Evolutionary conservation across 2,888 invertebrate genomes (phyloP), one percentile per base, ranked within the genome.

Genomic region (Drosophila yooni): DNA sequence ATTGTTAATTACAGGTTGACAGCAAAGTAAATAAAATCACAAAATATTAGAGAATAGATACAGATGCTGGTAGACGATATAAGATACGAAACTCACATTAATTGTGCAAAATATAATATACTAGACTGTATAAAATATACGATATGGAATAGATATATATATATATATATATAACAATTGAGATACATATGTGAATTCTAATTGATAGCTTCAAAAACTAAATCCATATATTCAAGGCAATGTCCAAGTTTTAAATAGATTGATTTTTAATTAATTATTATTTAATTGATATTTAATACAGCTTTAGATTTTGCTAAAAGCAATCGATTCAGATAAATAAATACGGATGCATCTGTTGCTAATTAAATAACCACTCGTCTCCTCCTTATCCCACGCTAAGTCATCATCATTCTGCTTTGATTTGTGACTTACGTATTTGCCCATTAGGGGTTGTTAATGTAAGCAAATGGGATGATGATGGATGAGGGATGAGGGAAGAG

Each of bases 401-500:
- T 51, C 60, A 25, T 21, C 52, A 33, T 38, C 60, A 40, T 64
- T 7, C 33, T 43, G 48, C 43, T 70, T 70, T 79, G 79, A 79
- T 77, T 74, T 66, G 51, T 64, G 80, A 70, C 63, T 76, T 77
- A 63, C 62, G 66, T 59, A 40, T 75, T 66, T 60, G 59, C 2
- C 34, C 60, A 79, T 79, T 76, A 40, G 54, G 58, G 51, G 29
- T 58, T 27, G n/a, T n/a, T 29, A 18, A 31, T 27, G 18, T 13
- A 15, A 15, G 18, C n/a, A 21, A 13, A 10, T 8, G 31, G 18
- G 48, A 29, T 6, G 25, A n/a, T 15, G 13, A 7, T n/a, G 25
- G 13, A 6, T 1, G 18, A 15, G 25, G 29, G 53, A n/a, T 7
- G 34, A 11, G 33, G 33, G 46, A n/a, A 8, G 34, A 11, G 33